Evolutionary conservation across 2,888 invertebrate genomes (phyloP), one percentile per base, ranked within the genome.

Genomic region (Loripinus fragilis): DNA sequence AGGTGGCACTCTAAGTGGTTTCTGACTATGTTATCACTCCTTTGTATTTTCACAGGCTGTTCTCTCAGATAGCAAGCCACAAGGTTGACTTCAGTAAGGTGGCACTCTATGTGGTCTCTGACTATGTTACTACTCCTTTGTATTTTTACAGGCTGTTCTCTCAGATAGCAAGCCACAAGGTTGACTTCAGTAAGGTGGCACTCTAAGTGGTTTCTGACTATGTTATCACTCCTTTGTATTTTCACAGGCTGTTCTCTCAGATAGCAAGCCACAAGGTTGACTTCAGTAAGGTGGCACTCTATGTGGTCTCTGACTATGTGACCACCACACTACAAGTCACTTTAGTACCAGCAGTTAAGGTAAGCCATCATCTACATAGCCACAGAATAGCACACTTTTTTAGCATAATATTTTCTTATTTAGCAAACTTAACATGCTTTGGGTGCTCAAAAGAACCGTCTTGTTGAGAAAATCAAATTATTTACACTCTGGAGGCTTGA

Each of bases 291-390:
- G 87, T 89, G 28, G 86, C 87, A 0, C 73, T 83, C 20, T 90
- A 89, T 76, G 71, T 90, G 33, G 80, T 90, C 28, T 80, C 88
- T 8, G 88, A 89, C 78, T 89, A 89, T 81, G 86, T 89, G 0
- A 77, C 84, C 30, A 85, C 88, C 60, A 84, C 90, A 1, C 88
- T 90, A 71, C 83, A 85, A 38, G 83, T 87, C 30, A 90, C 90
- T 3, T 75, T 90, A 8, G 76, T 88, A 8, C 90, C 90, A 15
- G 79, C 76, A 10, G 78, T 90, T 41, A 90, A 90, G 89, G 90
- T 90, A 73, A 72, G 66, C 60, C 55, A n/a, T n/a, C n/a, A n/a
- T n/a, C n/a, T n/a, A n/a, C n/a, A n/a, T n/a, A n/a, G n/a, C n/a
- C n/a, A n/a, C n/a, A n/a, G n/a, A n/a, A n/a, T n/a, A n/a, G n/a